These are phyloP conservation scores for Sebastes vulpes DNA, from an alignment of 2,797 vertebrate species.

Conservation along the genomic window DNA sequence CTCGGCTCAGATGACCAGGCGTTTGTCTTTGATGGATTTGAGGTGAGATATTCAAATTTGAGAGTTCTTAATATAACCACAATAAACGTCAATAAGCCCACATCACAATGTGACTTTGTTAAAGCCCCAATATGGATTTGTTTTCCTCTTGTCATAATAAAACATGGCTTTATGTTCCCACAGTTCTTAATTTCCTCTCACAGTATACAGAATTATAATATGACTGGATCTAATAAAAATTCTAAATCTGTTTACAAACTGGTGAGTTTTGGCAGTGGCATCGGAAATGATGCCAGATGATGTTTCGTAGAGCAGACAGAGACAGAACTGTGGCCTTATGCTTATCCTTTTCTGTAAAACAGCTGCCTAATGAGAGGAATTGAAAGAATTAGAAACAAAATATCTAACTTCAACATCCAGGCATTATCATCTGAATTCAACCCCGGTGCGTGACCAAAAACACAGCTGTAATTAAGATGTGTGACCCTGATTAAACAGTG, in stretches of 20 bases:
- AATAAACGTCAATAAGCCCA: background rate
- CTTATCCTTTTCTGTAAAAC: background rate
- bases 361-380: background rate
- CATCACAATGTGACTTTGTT: background rate
- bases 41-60: constrained; percentile 83
- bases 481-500: background rate
- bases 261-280: background rate
- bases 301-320: background rate
- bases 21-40: constrained; percentile 93
- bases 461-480: background rate
- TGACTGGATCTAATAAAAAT: background rate
- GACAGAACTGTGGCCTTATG: background rate
- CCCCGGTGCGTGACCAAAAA: background rate
- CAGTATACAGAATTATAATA: background rate
- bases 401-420: background rate
- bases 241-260: background rate
- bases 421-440: background rate
- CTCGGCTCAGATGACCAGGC: constrained; percentile 93
- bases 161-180: background rate
- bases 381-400: background rate
- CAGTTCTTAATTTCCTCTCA: background rate
- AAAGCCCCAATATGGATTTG: background rate
- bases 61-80: background rate
- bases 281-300: background rate
- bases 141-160: background rate